Base-by-base conservation (phyloP, 2,888 invertebrate genomes). In the Lathronympha strigana region DNA sequence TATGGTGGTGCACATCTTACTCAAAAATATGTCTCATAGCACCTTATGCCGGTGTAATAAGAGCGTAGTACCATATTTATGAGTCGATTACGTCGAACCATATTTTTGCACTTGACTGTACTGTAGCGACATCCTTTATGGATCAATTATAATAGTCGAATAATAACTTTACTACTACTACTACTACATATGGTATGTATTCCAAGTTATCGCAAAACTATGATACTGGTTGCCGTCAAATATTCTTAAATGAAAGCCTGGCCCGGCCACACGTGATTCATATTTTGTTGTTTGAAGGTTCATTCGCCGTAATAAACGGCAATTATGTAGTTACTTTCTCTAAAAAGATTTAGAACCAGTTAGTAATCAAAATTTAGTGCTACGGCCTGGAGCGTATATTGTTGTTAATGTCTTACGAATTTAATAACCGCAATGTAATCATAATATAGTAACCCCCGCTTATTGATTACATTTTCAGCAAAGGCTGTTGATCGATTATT, bases 241-340 rank as follows among this genome's bases (percentile, higher is more conserved):
- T 45, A 19, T 57, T 31, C 8, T n/a, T 19, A 57, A 43, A 57
- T 76, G 77, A 78, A 81, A 82, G 80, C 78, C 78, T 72, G 68
- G 63, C 72, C 78, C 72, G 68, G 63, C 72, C 69, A 73, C 68
- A 66, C 61, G 50, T 73, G 69, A 75, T 77, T 74, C 68, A 71
- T 71, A 70, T 80, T 79, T 77, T 78, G 75, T 79, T 71, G 69
- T 77, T 75, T 75, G 73, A 76, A 73, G 76, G 75, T 76, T 77
- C 76, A 78, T 78, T 75, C 73, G 74, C 72, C 73, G 71, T 73
- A 74, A 77, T 73, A 74, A 77, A 71, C 70, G 69, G 71, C 80
- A 82, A 84, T 84, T 84, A n/a, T n/a, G n/a, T n/a, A 84, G 79
- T 76, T 70, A 83, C 82, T 84, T 83, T 84, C 83, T 78, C 80